A percentile compares a stretch with the other conserved stretches of the same genome.
Evolutionary conservation across 2,113 vertebrate species (phyloP).

Genomic region (Aspidoscelis tigris): DNA sequence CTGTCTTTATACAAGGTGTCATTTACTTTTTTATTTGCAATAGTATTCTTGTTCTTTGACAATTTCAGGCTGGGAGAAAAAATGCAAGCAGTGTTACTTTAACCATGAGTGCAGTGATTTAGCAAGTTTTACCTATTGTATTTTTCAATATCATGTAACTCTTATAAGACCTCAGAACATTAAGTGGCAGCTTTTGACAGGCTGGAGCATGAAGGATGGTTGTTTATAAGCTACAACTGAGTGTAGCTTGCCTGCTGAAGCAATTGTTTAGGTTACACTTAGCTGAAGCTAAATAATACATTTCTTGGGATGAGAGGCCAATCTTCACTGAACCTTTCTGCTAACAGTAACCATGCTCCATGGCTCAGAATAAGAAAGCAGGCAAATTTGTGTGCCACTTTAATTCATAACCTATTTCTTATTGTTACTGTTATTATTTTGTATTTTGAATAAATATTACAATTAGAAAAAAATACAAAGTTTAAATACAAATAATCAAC

Average conservation of each 20-base stretch:
- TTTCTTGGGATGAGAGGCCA: constrained; percentile 21
- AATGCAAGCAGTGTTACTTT: not conserved
- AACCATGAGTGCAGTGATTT: too few species aligned
- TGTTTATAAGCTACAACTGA: constrained; percentile 27
- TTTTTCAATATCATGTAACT: not conserved
- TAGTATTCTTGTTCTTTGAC: not conserved
- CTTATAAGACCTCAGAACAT: not conserved
- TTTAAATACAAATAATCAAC: too few species aligned
- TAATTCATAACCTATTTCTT: not conserved
- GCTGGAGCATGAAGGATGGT: constrained; percentile 3
- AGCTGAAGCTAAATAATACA: constrained; percentile 45
- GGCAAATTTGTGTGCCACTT: constrained; percentile 9
- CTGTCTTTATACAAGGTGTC: not conserved
- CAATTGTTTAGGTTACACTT: constrained; percentile 4
- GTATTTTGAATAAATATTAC: too few species aligned
- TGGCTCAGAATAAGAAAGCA: constrained; percentile 7
- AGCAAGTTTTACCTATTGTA: not conserved
- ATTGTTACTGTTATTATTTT: too few species aligned
- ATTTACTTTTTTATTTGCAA: not conserved
- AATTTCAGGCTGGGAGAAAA: too few species aligned
- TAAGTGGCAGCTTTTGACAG: constrained; percentile 12
- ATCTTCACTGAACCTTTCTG: constrained; percentile 19
- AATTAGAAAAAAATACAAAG: too few species aligned
- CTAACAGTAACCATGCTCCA: constrained; percentile 13
- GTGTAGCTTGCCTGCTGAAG: constrained; percentile 10